phyloP scores from a whole-genome alignment of 2,888 invertebrate genomes.

The Steinernema hermaphroditum region DNA sequence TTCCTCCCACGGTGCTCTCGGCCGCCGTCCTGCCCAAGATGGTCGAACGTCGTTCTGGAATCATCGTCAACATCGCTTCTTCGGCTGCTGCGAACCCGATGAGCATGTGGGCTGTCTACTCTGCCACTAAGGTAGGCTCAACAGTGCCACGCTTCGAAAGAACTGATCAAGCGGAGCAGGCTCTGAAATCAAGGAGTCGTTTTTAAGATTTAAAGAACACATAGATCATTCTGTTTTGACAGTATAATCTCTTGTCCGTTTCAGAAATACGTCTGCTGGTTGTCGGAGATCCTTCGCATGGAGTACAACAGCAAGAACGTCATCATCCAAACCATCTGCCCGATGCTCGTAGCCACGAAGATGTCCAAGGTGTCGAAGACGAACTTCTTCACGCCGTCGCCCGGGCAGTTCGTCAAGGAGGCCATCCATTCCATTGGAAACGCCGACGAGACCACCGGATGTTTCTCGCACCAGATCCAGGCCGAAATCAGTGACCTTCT shows the following conservation, averaged over 20 bases:
- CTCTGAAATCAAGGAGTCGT: no score
- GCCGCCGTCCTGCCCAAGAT: conserved; percentile 82
- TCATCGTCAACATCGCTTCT: conserved; percentile 87
- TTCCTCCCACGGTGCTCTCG: conserved; percentile 82
- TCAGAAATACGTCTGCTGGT: conserved; percentile 61
- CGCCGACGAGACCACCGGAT: conserved; percentile 60
- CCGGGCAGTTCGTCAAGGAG: conserved; percentile 47
- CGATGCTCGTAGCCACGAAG: conserved; percentile 64
- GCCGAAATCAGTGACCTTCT: conserved; percentile 43
- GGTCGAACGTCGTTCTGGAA: conserved; percentile 79
- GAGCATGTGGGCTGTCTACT: conserved; percentile 74
- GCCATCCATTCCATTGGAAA: conserved; percentile 58
- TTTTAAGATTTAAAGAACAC: no score
- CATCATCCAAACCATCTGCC: conserved; percentile 63
- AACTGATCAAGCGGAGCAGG: no score
- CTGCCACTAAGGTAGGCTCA: conserved; percentile 82
- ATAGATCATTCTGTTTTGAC: no score
- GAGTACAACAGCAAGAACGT: conserved; percentile 68
- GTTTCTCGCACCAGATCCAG: conserved; percentile 55
- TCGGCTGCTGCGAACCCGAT: conserved; percentile 79
- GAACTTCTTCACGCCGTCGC: conserved; percentile 55
- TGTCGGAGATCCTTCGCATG: conserved; percentile 65
- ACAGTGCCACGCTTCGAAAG: no score
- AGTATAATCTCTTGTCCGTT: conserved; percentile 51
- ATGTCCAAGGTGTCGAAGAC: conserved; percentile 54